phyloP scores from a whole-genome alignment of 2,797 vertebrate genomes.

The Spinus pinus region DNA sequence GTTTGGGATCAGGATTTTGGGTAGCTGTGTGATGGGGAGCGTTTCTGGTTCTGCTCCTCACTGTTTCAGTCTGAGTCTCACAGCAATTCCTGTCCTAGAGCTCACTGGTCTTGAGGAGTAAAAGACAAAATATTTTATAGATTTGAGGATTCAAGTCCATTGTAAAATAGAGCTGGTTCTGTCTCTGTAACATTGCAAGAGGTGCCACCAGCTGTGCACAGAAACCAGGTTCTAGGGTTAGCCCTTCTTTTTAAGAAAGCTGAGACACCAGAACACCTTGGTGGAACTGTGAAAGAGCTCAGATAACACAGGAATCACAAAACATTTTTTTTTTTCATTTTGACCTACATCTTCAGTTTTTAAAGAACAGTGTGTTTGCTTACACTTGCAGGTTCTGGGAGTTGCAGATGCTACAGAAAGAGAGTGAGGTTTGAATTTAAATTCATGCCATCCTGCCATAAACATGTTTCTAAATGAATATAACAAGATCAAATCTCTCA shows the following conservation, averaged over 20 bases:
- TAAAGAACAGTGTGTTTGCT: not conserved
- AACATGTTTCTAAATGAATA: not conserved
- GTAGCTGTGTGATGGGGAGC: not conserved
- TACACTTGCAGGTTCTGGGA: not conserved
- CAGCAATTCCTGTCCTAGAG: not conserved
- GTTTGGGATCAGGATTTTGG: not conserved
- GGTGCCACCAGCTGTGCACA: not conserved
- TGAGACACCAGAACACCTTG: not conserved
- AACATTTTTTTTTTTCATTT: not conserved
- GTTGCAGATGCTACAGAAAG: not conserved
- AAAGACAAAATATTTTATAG: not conserved
- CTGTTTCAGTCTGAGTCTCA: rapidly evolving
- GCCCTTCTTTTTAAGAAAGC: not conserved
- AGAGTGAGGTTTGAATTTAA: not conserved
- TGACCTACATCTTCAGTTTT: conserved; percentile 21
- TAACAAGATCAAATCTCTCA: not conserved
- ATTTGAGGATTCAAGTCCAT: not conserved
- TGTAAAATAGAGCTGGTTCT: not conserved
- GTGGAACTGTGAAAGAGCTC: not conserved
- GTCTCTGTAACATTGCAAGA: rapidly evolving
- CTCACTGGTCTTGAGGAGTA: not conserved
- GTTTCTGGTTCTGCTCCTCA: not conserved
- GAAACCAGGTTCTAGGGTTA: not conserved
- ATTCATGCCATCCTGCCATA: conserved; percentile 2
- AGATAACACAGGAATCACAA: rapidly evolving